A percentile compares a stretch with the other conserved stretches of the same genome.
Evolutionary conservation across 2,113 vertebrate genomes (phyloP).

Genomic region (Microcebus lehilahytsara): DNA sequence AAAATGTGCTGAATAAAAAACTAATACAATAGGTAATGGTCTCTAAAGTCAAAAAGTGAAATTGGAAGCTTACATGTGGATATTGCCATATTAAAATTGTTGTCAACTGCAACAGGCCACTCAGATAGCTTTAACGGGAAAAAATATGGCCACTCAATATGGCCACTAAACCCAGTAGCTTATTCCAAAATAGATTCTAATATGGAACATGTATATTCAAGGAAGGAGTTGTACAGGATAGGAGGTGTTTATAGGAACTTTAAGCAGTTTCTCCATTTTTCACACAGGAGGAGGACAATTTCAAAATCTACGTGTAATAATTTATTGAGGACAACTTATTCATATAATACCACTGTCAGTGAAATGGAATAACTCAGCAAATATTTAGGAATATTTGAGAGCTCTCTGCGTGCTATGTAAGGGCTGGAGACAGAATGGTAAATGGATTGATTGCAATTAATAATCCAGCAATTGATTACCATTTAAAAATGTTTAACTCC

Average conservation of each 20-base stretch:
- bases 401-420: background rate
- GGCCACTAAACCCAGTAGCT: background rate
- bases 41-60: background rate
- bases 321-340: background rate
- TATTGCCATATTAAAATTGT: background rate
- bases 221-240: background rate
- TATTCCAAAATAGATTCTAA: background rate
- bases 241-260: background rate
- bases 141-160: background rate
- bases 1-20: background rate
- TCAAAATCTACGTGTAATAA: background rate
- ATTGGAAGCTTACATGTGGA: background rate
- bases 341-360: too few relatives aligned
- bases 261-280: background rate
- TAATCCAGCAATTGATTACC: background rate
- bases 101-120: background rate
- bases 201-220: background rate
- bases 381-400: background rate
- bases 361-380: background rate
- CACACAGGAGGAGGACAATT: background rate
- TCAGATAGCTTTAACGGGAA: background rate
- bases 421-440: background rate
- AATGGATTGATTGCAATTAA: background rate
- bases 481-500: background rate
- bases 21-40: background rate